phyloP scores from a whole-genome alignment of 2,888 invertebrate species.

The Morinoia aosen region DNA sequence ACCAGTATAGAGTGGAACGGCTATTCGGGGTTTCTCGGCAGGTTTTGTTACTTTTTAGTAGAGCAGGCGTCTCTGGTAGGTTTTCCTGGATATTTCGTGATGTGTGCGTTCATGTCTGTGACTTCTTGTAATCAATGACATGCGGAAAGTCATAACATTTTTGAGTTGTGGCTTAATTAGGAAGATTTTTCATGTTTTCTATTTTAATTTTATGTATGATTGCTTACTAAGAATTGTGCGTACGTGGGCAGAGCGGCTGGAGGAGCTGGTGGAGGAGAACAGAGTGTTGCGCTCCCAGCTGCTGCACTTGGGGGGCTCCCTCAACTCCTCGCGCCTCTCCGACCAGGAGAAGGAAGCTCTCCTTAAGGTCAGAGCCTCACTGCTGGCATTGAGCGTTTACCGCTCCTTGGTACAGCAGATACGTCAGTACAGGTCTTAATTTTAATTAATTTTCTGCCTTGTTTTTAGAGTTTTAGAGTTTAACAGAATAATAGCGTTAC shows the following conservation, averaged over 20 bases:
- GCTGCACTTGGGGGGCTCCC: conserved; percentile 71
- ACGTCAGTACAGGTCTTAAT: neutral
- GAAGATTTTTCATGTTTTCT: neutral
- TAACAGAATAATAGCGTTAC: neutral
- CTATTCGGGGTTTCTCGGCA: too few relatives aligned
- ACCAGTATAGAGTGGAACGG: too few relatives aligned
- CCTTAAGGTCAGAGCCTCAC: conserved; percentile 66
- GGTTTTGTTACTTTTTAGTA: too few relatives aligned
- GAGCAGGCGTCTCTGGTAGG: too few relatives aligned
- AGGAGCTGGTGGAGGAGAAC: conserved; percentile 70
- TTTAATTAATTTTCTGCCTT: too few relatives aligned
- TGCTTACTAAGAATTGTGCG: neutral
- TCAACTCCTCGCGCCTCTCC: conserved; percentile 71
- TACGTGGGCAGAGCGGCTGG: neutral
- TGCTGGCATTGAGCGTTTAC: conserved; percentile 80
- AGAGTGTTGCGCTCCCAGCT: conserved; percentile 71
- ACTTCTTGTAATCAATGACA: neutral
- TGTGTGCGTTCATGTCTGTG: too few relatives aligned
- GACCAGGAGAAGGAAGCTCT: conserved; percentile 72
- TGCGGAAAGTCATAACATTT: neutral
- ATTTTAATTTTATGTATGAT: neutral
- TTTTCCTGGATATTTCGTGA: too few relatives aligned
- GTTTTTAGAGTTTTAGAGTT: neutral
- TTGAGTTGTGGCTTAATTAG: neutral
- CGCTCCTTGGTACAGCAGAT: neutral